phyloP scores from a whole-genome alignment of 2,888 invertebrate genomes.

The Linyphia triangularis region DNA sequence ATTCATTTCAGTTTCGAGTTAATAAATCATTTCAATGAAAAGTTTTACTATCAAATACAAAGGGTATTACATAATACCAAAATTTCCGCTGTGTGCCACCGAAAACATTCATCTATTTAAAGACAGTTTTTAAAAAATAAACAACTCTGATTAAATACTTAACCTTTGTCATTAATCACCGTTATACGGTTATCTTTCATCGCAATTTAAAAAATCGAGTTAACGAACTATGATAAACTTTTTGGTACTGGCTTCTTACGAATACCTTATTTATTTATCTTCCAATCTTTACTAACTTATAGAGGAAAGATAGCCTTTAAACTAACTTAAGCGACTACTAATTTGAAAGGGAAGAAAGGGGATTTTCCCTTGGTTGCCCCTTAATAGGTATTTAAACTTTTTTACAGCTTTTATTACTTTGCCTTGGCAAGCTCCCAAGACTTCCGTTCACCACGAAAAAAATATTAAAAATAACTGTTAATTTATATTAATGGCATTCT shows the following conservation, averaged over 20 bases:
- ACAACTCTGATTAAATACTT: too few relatives aligned
- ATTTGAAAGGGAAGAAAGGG: slow-evolving; percentile 24
- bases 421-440: slow-evolving; percentile 17
- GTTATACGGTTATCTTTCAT: background rate
- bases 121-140: too few relatives aligned
- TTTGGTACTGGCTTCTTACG: background rate
- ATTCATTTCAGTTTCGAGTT: too few relatives aligned
- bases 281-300: background rate
- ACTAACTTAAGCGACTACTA: slow-evolving; percentile 30
- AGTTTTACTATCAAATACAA: too few relatives aligned
- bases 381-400: slow-evolving; percentile 42
- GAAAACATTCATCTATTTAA: too few relatives aligned
- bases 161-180: background rate
- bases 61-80: too few relatives aligned
- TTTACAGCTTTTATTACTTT: slow-evolving; percentile 11
- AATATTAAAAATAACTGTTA: slow-evolving; percentile 26
- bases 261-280: background rate
- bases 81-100: too few relatives aligned
- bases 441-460: slow-evolving; percentile 11
- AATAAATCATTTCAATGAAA: too few relatives aligned
- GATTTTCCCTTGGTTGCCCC: slow-evolving; percentile 14
- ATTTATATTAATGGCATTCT: slow-evolving; percentile 51
- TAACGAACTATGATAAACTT: background rate
- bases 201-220: slow-evolving; percentile 21
- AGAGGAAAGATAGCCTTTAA: background rate